These are phyloP conservation scores for Piaya cayana DNA, from an alignment of 2,113 vertebrate genomes.

Conservation along the genomic window DNA sequence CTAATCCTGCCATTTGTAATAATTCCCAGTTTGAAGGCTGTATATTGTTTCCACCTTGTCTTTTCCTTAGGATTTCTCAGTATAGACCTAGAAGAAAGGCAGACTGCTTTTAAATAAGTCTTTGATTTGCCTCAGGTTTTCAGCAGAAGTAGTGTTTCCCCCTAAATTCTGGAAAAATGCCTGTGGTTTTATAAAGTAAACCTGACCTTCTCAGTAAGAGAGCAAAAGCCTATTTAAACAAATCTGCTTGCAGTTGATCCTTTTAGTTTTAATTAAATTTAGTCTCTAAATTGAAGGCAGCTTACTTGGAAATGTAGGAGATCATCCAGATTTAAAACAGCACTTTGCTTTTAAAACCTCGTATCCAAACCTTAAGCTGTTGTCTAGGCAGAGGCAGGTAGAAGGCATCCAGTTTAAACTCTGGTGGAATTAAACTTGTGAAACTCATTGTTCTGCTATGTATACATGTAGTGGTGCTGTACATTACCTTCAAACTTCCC, in stretches of 20 bases:
- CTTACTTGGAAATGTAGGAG: slow-evolving; percentile 13
- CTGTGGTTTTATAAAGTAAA: not conserved
- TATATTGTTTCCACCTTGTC: not conserved
- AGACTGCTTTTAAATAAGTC: not conserved
- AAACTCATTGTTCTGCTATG: not conserved
- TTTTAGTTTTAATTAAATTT: slow-evolving; percentile 65
- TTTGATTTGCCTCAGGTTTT: not conserved
- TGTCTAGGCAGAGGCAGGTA: slow-evolving; percentile 24
- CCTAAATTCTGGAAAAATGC: not conserved
- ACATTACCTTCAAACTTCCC: not conserved
- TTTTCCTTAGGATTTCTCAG: not conserved
- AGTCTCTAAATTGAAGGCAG: slow-evolving; percentile 49
- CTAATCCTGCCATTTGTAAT: not conserved
- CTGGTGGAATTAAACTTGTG: not conserved
- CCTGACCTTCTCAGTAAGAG: slow-evolving; percentile 13
- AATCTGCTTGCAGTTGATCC: slow-evolving; percentile 57
- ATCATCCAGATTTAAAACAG: slow-evolving; percentile 47
- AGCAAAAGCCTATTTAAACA: slow-evolving; percentile 50
- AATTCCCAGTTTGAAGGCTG: not conserved
- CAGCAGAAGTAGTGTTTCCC: not conserved
- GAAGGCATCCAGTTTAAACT: slow-evolving; percentile 1
- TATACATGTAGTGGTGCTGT: not conserved
- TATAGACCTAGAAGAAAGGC: not conserved
- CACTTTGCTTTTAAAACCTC: slow-evolving; percentile 38
- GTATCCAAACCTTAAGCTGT: slow-evolving; percentile 40